Evolutionary conservation across 2,888 invertebrate genomes (phyloP).

Genomic region (Priocnemis perturbator): DNA sequence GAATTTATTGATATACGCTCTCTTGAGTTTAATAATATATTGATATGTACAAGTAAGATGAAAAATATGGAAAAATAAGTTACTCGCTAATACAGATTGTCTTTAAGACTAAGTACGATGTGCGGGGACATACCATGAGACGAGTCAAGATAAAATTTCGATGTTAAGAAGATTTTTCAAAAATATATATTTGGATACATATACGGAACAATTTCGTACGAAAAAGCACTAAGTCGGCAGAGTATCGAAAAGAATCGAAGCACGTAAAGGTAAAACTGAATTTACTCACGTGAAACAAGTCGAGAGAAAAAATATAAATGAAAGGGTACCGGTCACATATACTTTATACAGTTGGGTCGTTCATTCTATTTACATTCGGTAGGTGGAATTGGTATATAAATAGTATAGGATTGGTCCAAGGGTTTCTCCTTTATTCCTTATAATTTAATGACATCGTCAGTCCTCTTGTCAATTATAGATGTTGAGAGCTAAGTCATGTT

Average conservation of each 20-base stretch:
- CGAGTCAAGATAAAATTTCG: constrained; percentile 13
- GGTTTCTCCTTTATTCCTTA: constrained; percentile 47
- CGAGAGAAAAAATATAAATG: too few relatives aligned
- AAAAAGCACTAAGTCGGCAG: constrained; percentile 15
- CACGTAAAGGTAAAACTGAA: too few relatives aligned
- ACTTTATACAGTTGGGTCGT: too few relatives aligned
- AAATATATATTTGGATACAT: background rate
- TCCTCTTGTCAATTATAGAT: constrained; percentile 7
- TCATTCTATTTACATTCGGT: constrained; percentile 40
- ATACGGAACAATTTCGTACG: constrained; percentile 5
- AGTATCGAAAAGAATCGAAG: constrained; percentile 31
- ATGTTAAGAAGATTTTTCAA: constrained; percentile 8
- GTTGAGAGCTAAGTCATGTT: background rate
- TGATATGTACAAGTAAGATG: too few relatives aligned
- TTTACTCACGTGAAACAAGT: too few relatives aligned
- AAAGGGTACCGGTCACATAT: too few relatives aligned
- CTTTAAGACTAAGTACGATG: too few relatives aligned
- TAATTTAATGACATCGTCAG: constrained; percentile 32
- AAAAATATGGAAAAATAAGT: too few relatives aligned
- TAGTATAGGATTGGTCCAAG: constrained; percentile 52
- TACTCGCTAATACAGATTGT: too few relatives aligned
- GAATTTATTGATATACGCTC: too few relatives aligned
- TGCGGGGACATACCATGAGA: background rate
- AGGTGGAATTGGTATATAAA: constrained; percentile 43
- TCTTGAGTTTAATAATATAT: too few relatives aligned